These are phyloP conservation scores for Lymantria monacha DNA, from an alignment of 2,888 invertebrate species.

Conservation along the genomic window DNA sequence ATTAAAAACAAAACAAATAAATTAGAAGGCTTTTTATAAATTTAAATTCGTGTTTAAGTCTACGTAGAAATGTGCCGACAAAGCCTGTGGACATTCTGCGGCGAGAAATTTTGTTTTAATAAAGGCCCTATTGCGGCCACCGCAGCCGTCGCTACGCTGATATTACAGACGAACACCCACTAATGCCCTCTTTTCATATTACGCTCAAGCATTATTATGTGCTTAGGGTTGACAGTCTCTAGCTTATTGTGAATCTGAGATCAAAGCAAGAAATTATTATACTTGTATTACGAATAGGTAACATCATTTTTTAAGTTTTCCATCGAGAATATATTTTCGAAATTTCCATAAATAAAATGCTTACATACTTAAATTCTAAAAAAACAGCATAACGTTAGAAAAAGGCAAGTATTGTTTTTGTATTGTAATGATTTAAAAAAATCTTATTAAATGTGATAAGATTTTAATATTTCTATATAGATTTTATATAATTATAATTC, in stretches of 20 bases:
- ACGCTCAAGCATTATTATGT: constrained; percentile 74
- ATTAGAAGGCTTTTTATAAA: constrained; percentile 38
- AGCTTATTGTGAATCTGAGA: constrained; percentile 51
- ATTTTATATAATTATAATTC: no score
- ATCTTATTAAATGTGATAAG: no score
- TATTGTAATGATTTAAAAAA: no score
- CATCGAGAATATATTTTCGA: background rate
- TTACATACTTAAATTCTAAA: no score
- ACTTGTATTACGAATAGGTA: no score
- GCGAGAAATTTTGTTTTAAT: constrained; percentile 79
- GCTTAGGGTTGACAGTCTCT: constrained; percentile 71
- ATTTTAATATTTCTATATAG: no score
- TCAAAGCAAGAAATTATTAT: constrained; percentile 38
- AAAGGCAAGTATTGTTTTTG: no score
- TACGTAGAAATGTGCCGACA: constrained; percentile 44
- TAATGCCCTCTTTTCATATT: constrained; percentile 76
- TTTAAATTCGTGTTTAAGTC: constrained; percentile 42
- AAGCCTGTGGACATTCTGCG: constrained; percentile 70
- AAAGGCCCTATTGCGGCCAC: constrained; percentile 67
- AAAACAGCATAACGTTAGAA: no score
- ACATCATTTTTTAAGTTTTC: background rate
- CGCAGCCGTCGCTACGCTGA: constrained; percentile 70
- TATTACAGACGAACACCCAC: constrained; percentile 73
- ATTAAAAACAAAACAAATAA: constrained; percentile 1
- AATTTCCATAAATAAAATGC: no score